A percentile compares a stretch with the other conserved stretches of the same genome.
phyloP scores from a whole-genome alignment of 2,113 vertebrate genomes.

The Neoarius graeffei region DNA sequence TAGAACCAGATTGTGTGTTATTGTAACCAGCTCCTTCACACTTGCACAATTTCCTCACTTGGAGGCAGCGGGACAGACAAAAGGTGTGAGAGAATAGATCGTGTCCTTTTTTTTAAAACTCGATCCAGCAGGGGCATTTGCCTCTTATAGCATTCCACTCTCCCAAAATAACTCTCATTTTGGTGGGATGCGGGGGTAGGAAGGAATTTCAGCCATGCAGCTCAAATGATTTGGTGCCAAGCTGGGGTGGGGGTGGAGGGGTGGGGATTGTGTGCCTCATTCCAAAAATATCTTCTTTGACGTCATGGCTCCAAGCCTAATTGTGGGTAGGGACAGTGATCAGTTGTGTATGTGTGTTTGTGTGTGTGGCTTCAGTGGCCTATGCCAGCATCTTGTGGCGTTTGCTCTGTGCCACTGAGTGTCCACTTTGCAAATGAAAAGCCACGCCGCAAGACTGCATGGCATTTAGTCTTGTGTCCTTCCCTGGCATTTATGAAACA shows the following conservation, averaged over 20 bases:
- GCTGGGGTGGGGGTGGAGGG: slow-evolving; percentile 36
- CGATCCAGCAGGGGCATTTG: slow-evolving; percentile 58
- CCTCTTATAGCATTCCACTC: slow-evolving; percentile 57
- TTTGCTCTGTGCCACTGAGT: slow-evolving; percentile 62
- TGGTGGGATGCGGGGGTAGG: slow-evolving; percentile 64
- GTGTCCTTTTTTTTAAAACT: slow-evolving; percentile 49
- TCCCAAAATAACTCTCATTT: slow-evolving; percentile 67
- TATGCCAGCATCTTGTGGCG: slow-evolving; percentile 70
- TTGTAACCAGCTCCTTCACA: slow-evolving; percentile 44
- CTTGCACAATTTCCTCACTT: slow-evolving; percentile 29
- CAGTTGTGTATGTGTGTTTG: slow-evolving; percentile 36
- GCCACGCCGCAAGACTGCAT: slow-evolving; percentile 51
- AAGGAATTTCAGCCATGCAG: slow-evolving; percentile 67
- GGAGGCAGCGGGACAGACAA: slow-evolving; percentile 45
- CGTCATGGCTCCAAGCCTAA: slow-evolving; percentile 61
- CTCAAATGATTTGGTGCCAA: slow-evolving; percentile 64
- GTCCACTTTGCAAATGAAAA: slow-evolving; percentile 62
- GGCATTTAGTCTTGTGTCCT: slow-evolving; percentile 47
- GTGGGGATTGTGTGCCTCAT: slow-evolving; percentile 62
- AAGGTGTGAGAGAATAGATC: slow-evolving; percentile 61
- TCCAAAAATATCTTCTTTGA: slow-evolving; percentile 67
- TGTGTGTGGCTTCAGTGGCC: slow-evolving; percentile 40
- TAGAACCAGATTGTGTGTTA: slow-evolving; percentile 31
- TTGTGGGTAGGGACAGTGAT: slow-evolving; percentile 56
- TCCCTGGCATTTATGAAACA: slow-evolving; percentile 23